Conservation (phyloP, 2,797 vertebrate species). For the Gorsachius magnificus region DNA sequence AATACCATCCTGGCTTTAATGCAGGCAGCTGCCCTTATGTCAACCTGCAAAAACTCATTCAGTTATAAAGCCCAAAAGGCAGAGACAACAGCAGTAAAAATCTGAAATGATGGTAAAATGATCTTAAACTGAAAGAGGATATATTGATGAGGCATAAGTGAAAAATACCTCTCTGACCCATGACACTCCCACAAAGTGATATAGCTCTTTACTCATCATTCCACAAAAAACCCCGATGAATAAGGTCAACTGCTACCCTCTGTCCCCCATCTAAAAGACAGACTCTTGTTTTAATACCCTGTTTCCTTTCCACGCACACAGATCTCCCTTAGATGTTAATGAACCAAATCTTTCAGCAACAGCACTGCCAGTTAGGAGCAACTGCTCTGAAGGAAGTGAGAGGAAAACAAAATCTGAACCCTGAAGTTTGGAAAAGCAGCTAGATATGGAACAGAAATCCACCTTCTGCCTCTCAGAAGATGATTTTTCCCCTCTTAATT, state of each 20-base stretch:
- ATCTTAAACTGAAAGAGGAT: not conserved
- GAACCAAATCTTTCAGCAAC: not conserved
- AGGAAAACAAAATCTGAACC: not conserved
- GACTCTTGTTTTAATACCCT: not conserved
- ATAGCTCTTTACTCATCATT: not conserved
- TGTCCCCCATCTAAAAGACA: not conserved
- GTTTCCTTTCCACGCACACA: not conserved
- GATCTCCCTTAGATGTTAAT: not conserved
- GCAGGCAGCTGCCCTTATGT: not conserved
- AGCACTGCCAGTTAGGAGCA: not conserved
- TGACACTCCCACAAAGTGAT: not conserved
- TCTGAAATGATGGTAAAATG: not conserved
- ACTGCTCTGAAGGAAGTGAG: not conserved
- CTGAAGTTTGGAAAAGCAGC: not conserved
- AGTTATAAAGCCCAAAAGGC: not conserved
- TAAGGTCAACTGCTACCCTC: not conserved
- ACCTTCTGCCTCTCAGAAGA: not conserved
- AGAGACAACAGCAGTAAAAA: not conserved
- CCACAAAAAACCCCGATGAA: not conserved
- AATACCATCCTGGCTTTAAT: not conserved
- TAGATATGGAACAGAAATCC: not conserved
- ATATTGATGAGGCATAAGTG: not conserved
- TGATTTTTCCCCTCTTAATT: not conserved
- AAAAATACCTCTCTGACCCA: not conserved
- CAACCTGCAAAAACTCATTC: not conserved